Evolutionary conservation across 2,888 invertebrate species (phyloP), one percentile per base, ranked within the genome.

Genomic region (Drosophila maculinotata): DNA sequence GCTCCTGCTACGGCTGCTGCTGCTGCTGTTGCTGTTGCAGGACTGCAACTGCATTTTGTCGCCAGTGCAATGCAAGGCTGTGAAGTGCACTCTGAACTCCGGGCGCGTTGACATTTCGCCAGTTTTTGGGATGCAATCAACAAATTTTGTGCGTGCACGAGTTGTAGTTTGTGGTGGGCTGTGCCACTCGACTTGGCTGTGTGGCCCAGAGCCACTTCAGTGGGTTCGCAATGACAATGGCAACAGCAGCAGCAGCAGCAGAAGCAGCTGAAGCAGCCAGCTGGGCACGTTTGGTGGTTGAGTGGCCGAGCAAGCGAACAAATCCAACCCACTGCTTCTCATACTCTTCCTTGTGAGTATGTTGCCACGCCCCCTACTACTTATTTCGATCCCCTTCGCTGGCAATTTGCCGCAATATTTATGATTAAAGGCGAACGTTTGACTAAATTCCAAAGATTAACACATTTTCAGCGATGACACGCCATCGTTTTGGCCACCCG

Each of bases 231-330:
- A 62, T 72, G 66, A 79, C 76, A 79, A 79, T 69, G 79, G 60
- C 59, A 35, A 23, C 39, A 45, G 73, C 58, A 47, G 47, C 36
- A 14, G 25, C 15, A 39, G 39, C 42, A 41, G 25, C 26, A 26
- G 30, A 6, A 12, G 26, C 23, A 47, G 65, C 58, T 60, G 66
- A 68, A 60, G 47, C 59, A 69, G 84, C 68, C 87, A 87, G 87
- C 82, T 79, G 87, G 76, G 72, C 81, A 81, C 81, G 81, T 81
- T 87, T 87, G 82, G 56, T 64, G 82, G 75, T 80, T 84, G 73
- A 85, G 66, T 71, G 79, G 72, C 60, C 79, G 15, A 15, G 15
- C 6, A 49, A 52, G 14, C 33, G n/a, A 36, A 53, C 33, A 48
- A 48, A 25, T 20, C 26, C 35, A 17, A 3, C 26, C 41, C 23